These are phyloP conservation scores for Taxidea taxus DNA, from an alignment of 2,113 vertebrate species.

Conservation along the genomic window DNA sequence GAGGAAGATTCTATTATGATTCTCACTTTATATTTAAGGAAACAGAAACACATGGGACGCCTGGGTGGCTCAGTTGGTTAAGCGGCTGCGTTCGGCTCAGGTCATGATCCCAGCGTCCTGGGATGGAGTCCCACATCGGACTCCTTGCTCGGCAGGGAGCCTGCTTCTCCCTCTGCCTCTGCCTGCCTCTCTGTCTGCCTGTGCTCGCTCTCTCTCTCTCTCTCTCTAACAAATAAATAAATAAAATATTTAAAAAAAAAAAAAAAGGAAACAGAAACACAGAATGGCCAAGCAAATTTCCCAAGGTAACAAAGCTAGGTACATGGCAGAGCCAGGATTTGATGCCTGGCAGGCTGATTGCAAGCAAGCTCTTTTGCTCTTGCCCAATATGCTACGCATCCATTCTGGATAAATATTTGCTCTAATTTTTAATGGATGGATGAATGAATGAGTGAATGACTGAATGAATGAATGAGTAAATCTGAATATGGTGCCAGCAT, in stretches of 20 bases:
- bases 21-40: neutral
- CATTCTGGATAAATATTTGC: neutral
- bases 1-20: neutral
- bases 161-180: no score
- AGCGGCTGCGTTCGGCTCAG: no score
- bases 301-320: neutral
- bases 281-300: neutral
- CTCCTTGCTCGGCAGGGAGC: no score
- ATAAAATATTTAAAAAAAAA: no score
- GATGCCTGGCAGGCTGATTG: neutral
- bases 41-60: conserved; percentile 30
- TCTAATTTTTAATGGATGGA: neutral
- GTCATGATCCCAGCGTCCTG: no score
- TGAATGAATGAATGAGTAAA: neutral
- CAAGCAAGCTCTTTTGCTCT: neutral
- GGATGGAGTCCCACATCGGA: no score
- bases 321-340: neutral
- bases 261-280: conserved; percentile 30
- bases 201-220: no score
- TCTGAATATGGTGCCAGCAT: neutral
- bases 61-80: no score
- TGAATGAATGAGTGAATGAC: neutral
- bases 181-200: no score
- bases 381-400: neutral
- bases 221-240: no score